These are phyloP conservation scores for Papilio glaucus DNA, from an alignment of 1,140 invertebrate genomes.

Conservation along the genomic window DNA sequence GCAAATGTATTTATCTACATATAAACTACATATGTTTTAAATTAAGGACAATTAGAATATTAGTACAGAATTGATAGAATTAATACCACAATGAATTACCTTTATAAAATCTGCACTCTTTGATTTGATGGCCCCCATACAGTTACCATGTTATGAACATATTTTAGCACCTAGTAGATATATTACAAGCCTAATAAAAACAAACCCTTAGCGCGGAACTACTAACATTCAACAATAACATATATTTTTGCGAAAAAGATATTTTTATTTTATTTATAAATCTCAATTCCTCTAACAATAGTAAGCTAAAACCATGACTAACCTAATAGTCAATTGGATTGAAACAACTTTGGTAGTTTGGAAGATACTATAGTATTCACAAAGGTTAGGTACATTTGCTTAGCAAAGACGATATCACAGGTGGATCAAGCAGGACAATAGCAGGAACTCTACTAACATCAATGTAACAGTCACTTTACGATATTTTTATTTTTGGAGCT, in stretches of 20 bases:
- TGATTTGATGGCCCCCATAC: constrained; percentile 78
- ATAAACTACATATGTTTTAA: neutral
- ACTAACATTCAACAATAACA: constrained; percentile 40
- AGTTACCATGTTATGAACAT: constrained; percentile 56
- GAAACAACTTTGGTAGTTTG: constrained; percentile 61
- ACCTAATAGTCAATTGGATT: constrained; percentile 60
- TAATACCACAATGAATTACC: constrained; percentile 51
- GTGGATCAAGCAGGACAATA: constrained; percentile 74
- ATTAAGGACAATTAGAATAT: neutral
- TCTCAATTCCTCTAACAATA: constrained; percentile 57
- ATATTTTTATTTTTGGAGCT: constrained; percentile 38
- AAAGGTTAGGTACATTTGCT: constrained; percentile 60
- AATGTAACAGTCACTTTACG: constrained; percentile 48
- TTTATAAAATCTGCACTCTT: constrained; percentile 72
- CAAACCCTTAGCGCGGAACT: constrained; percentile 21
- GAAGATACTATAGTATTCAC: constrained; percentile 51
- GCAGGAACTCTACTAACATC: constrained; percentile 76
- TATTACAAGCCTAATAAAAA: constrained; percentile 37
- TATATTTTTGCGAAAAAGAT: constrained; percentile 37
- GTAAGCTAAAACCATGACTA: constrained; percentile 54
- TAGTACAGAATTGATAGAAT: neutral
- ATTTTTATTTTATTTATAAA: constrained; percentile 11
- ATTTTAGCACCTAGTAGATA: constrained; percentile 47
- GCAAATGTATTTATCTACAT: neutral
- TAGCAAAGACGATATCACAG: constrained; percentile 76